phyloP scores from a whole-genome alignment of 2,797 vertebrate species.

The Enteromius thamalakanensis region DNA sequence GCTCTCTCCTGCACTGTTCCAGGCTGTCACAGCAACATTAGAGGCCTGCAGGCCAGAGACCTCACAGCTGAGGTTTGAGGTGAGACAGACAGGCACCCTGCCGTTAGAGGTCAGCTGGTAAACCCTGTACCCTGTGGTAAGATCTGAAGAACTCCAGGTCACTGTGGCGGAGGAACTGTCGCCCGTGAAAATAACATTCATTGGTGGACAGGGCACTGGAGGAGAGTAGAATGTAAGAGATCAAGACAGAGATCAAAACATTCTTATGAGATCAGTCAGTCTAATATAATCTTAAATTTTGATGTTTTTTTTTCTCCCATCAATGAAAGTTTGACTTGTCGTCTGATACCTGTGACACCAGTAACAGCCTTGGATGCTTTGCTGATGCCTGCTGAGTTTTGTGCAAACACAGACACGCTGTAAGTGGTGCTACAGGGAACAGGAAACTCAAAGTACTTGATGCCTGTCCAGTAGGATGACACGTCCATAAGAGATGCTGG shows the following conservation, averaged over 20 bases:
- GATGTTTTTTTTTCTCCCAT: not conserved
- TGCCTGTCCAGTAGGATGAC: slow-evolving; percentile 75
- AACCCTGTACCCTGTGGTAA: slow-evolving; percentile 71
- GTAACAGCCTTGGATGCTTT: slow-evolving; percentile 59
- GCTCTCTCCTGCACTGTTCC: slow-evolving; percentile 75
- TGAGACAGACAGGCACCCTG: slow-evolving; percentile 65
- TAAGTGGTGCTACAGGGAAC: slow-evolving; percentile 77
- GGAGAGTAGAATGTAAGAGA: slow-evolving; percentile 22
- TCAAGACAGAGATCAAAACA: not conserved
- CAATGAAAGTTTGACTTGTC: not conserved
- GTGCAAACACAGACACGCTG: slow-evolving; percentile 69
- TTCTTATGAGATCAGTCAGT: not conserved
- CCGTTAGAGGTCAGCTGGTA: slow-evolving; percentile 45
- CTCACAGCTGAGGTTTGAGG: slow-evolving; percentile 68
- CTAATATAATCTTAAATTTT: not conserved
- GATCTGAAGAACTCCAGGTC: slow-evolving; percentile 69
- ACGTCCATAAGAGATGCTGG: slow-evolving; percentile 64
- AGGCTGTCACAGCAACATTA: slow-evolving; percentile 69
- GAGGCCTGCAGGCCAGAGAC: slow-evolving; percentile 51
- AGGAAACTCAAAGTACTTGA: slow-evolving; percentile 75
- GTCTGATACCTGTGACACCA: slow-evolving; percentile 72
- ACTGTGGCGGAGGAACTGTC: slow-evolving; percentile 51
- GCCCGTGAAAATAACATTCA: slow-evolving; percentile 60
- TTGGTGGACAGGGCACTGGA: slow-evolving; percentile 75
- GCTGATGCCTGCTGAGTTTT: slow-evolving; percentile 73